Percentiles rank a stretch among this genome's conserved stretches.
Conservation (phyloP, 1,140 invertebrate species). For the Aporrectodea caliginosa region DNA sequence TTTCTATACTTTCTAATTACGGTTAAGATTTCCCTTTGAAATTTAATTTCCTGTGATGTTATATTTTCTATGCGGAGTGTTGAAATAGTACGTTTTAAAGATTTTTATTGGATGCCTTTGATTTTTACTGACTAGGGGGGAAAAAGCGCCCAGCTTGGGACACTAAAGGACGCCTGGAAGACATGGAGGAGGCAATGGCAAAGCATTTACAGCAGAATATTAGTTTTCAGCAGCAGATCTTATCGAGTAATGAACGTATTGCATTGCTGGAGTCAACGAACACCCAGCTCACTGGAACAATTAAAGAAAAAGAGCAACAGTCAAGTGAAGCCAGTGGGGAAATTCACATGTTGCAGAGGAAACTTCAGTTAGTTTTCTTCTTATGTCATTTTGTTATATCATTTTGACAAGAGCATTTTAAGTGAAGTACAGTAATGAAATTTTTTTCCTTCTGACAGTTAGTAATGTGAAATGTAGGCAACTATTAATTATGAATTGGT, state of each 20-base stretch:
- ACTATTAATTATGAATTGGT: too few relatives aligned
- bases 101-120: neutral
- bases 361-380: too few relatives aligned
- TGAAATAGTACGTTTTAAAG: too few relatives aligned
- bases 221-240: neutral
- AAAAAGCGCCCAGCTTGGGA: neutral
- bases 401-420: too few relatives aligned
- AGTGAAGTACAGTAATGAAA: too few relatives aligned
- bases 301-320: neutral
- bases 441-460: too few relatives aligned
- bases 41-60: too few relatives aligned
- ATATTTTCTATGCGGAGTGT: too few relatives aligned
- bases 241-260: neutral
- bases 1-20: too few relatives aligned
- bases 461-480: too few relatives aligned
- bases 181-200: neutral
- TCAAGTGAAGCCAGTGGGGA: neutral
- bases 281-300: neutral
- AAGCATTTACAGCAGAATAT: neutral
- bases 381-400: too few relatives aligned
- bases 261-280: neutral
- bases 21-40: too few relatives aligned
- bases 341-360: neutral
- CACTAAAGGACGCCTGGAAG: neutral
- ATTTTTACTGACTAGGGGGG: neutral